Conservation (phyloP, 2,797 vertebrate species). For the Pseudomugil gertrudae region DNA sequence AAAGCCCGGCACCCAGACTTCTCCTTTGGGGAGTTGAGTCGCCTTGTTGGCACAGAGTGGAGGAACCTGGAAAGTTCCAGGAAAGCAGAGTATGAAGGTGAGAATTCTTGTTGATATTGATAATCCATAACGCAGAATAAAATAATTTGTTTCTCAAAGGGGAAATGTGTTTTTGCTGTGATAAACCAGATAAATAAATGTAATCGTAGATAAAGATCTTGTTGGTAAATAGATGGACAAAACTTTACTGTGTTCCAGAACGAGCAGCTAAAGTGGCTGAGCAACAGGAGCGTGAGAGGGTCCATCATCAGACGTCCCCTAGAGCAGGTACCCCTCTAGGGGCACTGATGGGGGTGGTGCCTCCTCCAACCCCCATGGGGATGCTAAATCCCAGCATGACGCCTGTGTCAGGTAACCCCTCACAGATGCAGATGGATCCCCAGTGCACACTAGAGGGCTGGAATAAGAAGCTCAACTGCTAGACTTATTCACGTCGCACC, state of each 20-base stretch:
- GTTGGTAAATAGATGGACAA: too few relatives aligned
- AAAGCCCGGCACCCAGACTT: constrained; percentile 98
- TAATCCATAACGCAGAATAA: not conserved
- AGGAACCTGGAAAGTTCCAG: constrained; percentile 94
- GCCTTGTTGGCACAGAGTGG: constrained; percentile 98
- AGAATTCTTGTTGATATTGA: constrained; percentile 31
- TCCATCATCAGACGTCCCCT: constrained; percentile 92
- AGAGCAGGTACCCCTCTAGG: constrained; percentile 98
- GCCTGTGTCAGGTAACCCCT: constrained; percentile 96
- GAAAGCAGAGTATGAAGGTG: constrained; percentile 99
- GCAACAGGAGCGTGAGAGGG: constrained; percentile 98
- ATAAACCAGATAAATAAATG: too few relatives aligned
- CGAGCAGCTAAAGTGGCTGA: constrained; percentile 99
- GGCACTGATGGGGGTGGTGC: constrained; percentile 96
- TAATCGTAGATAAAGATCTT: not conserved
- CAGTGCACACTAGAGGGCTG: constrained; percentile 65
- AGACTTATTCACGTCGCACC: constrained; percentile 38
- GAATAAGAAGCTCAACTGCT: constrained; percentile 82
- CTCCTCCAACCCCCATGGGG: constrained; percentile 96
- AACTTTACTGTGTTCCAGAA: constrained; percentile 85
- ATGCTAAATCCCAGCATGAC: constrained; percentile 98
- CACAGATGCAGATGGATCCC: constrained; percentile 73
- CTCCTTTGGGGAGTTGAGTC: constrained; percentile 97
- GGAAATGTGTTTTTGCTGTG: too few relatives aligned
- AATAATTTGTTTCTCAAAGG: not conserved